Conservation (phyloP, 1,140 invertebrate species). For the Drosophila arizonae region DNA sequence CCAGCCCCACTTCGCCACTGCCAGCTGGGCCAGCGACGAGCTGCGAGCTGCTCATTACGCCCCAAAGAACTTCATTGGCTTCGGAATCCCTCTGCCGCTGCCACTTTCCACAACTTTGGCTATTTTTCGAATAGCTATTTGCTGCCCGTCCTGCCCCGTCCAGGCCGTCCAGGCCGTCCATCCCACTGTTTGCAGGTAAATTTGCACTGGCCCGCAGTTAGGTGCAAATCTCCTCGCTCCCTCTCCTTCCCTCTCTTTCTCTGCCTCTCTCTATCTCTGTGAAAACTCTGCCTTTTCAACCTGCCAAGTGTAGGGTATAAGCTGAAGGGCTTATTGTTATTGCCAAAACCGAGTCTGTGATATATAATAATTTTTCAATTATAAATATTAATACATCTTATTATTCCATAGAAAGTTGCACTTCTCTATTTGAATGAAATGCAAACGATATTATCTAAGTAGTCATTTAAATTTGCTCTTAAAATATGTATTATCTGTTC, state of each 20-base stretch:
- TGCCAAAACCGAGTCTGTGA: neutral
- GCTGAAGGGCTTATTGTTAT: neutral
- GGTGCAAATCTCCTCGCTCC: conserved; percentile 16
- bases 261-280: conserved; percentile 12
- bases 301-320: neutral
- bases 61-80: conserved; percentile 48
- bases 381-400: too few relatives aligned
- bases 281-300: conserved; percentile 5
- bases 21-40: too few relatives aligned
- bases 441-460: too few relatives aligned
- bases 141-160: conserved; percentile 19
- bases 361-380: too few relatives aligned
- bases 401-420: too few relatives aligned
- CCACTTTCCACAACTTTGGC: conserved; percentile 47
- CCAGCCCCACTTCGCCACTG: neutral
- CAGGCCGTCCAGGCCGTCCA: conserved; percentile 14
- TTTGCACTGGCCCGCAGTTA: conserved; percentile 61
- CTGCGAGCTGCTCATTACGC: conserved; percentile 41
- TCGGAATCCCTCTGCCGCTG: conserved; percentile 19
- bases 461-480: too few relatives aligned
- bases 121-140: conserved; percentile 59
- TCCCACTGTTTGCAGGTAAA: conserved; percentile 66
- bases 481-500: too few relatives aligned
- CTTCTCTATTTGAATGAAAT: too few relatives aligned
- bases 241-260: conserved; percentile 17